A percentile compares a stretch with the other conserved stretches of the same genome.
phyloP scores from a whole-genome alignment of 2,113 vertebrate species.

The Phrynosoma blainvillii region DNA sequence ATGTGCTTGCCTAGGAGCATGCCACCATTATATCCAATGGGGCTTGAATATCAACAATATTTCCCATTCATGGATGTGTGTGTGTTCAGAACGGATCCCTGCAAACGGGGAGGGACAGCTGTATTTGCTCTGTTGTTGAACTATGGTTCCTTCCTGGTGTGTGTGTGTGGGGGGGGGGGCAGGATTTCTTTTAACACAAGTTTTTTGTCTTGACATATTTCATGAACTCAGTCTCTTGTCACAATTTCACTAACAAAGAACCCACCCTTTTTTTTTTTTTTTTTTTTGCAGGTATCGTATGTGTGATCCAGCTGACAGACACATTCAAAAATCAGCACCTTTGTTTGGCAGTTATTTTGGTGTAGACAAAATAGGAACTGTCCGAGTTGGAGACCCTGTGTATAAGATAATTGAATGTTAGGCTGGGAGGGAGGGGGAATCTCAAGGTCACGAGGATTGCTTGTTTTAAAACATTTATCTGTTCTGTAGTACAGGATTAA shows the following conservation, averaged over 20 bases:
- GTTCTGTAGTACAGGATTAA: background rate
- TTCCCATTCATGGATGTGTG: too few species aligned
- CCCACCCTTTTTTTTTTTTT: background rate
- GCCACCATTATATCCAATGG: too few species aligned
- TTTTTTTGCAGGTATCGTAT: conserved; percentile 57
- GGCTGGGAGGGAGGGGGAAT: too few species aligned
- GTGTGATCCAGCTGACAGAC: conserved; percentile 42
- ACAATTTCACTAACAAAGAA: background rate
- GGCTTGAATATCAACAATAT: too few species aligned
- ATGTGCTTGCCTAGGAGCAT: too few species aligned
- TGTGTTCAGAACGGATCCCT: too few species aligned
- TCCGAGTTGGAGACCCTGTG: conserved; percentile 41
- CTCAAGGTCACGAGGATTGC: background rate
- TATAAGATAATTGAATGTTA: conserved; percentile 44
- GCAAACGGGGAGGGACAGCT: too few species aligned
- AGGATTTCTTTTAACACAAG: background rate
- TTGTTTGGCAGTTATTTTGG: conserved; percentile 56
- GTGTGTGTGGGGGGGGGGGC: background rate
- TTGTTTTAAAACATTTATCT: background rate
- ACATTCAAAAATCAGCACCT: conserved; percentile 37
- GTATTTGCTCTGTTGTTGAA: background rate
- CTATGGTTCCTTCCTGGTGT: background rate
- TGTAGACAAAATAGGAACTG: conserved; percentile 40
- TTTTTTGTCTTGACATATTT: background rate
- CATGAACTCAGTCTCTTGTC: background rate